Evolutionary conservation across 2,797 vertebrate genomes (phyloP).

Genomic region (Artibeus jamaicensis): DNA sequence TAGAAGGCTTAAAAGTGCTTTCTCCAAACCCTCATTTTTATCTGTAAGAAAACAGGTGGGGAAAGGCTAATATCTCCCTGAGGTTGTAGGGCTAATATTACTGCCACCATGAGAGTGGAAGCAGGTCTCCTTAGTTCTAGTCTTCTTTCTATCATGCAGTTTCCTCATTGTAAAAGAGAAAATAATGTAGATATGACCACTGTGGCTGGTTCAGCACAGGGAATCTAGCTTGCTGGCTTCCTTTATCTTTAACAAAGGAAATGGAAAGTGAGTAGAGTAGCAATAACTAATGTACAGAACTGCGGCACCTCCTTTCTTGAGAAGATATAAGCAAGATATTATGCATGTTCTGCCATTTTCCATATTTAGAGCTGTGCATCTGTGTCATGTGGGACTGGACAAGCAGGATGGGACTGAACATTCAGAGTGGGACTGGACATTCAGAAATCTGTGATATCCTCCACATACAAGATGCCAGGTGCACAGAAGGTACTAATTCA

Average conservation of each 20-base stretch:
- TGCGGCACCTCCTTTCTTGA: neutral
- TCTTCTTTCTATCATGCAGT: rapidly evolving
- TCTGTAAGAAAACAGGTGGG: neutral
- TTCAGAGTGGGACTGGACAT: neutral
- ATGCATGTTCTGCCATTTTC: neutral
- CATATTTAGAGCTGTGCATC: neutral
- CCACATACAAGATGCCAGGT: too few relatives aligned
- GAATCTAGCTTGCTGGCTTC: neutral
- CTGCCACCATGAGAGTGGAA: rapidly evolving
- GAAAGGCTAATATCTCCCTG: too few relatives aligned
- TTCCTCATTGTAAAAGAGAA: neutral
- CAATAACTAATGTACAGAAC: too few relatives aligned
- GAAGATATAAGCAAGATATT: too few relatives aligned
- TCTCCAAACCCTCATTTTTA: neutral
- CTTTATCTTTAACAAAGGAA: neutral
- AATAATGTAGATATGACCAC: neutral
- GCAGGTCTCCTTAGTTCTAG: neutral
- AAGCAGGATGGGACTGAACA: neutral
- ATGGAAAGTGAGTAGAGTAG: neutral
- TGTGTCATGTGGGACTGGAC: neutral
- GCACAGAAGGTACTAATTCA: neutral
- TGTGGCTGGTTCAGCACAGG: too few relatives aligned
- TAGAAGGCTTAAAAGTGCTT: neutral
- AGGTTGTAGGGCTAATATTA: rapidly evolving
- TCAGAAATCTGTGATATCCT: neutral